These are phyloP conservation scores for Neolamprologus variostigma DNA, from an alignment of 2,113 vertebrate species.

Conservation along the genomic window DNA sequence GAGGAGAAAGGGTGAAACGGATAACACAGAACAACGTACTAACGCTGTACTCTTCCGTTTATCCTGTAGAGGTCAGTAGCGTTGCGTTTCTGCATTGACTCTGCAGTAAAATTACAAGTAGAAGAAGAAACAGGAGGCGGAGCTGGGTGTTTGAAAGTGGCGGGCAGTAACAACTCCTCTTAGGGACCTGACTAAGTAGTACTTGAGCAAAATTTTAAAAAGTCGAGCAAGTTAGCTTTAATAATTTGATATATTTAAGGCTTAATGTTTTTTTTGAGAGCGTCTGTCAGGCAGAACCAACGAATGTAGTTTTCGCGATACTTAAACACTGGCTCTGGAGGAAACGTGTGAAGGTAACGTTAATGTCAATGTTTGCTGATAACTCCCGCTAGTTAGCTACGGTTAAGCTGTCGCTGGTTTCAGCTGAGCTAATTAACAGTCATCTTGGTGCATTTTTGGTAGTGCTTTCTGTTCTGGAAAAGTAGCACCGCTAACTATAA, in stretches of 20 bases:
- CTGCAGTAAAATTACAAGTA: neutral
- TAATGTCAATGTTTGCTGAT: neutral
- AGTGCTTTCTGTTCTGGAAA: neutral
- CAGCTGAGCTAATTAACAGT: neutral
- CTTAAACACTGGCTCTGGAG: neutral
- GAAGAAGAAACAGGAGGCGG: constrained; percentile 45
- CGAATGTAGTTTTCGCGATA: neutral
- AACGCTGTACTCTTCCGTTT: neutral
- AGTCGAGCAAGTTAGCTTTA: neutral
- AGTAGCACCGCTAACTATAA: neutral
- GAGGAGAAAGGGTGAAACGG: neutral
- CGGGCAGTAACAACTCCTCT: constrained; percentile 30
- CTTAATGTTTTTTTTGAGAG: neutral
- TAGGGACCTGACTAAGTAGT: too few species aligned
- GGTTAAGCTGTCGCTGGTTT: neutral
- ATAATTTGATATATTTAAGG: neutral
- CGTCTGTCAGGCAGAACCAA: neutral
- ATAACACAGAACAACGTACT: neutral
- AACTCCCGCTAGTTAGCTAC: neutral
- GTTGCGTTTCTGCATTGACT: neutral
- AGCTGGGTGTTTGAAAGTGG: constrained; percentile 68
- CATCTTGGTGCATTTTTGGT: neutral
- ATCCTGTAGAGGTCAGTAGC: constrained; percentile 3
- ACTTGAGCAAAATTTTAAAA: neutral
- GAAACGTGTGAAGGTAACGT: constrained; percentile 10